These are phyloP conservation scores for Oscheius onirici DNA, from an alignment of 2,888 invertebrate genomes.

Conservation along the genomic window DNA sequence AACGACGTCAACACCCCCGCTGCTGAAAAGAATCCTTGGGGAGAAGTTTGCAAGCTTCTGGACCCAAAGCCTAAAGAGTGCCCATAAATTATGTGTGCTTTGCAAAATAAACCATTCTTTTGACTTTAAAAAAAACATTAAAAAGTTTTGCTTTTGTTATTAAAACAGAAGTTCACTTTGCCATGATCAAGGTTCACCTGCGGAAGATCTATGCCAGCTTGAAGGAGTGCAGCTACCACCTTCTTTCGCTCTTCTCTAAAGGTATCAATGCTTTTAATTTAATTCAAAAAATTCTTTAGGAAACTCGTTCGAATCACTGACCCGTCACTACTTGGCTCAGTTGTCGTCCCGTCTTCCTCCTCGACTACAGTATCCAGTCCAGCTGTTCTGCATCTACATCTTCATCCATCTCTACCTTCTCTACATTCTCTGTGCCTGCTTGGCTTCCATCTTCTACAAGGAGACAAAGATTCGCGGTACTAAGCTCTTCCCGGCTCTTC, in stretches of 20 bases:
- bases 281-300: background rate
- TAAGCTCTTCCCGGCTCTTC: conserved; percentile 2
- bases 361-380: background rate
- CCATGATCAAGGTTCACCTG: background rate
- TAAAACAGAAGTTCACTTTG: too few species aligned
- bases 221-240: background rate
- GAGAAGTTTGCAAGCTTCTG: too few species aligned
- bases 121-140: too few species aligned
- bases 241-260: background rate
- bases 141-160: too few species aligned
- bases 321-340: background rate
- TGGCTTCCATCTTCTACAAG: background rate
- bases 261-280: background rate
- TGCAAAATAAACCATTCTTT: too few species aligned
- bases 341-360: background rate
- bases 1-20: too few species aligned
- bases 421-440: conserved; percentile 1
- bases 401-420: conserved; percentile 12
- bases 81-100: too few species aligned
- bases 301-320: background rate
- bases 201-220: background rate
- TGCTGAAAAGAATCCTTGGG: too few species aligned
- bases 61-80: too few species aligned
- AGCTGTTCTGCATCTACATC: background rate
- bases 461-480: background rate